These are phyloP conservation scores for Apistogramma diplotaenia DNA, from an alignment of 2,113 vertebrate genomes.

Conservation along the genomic window DNA sequence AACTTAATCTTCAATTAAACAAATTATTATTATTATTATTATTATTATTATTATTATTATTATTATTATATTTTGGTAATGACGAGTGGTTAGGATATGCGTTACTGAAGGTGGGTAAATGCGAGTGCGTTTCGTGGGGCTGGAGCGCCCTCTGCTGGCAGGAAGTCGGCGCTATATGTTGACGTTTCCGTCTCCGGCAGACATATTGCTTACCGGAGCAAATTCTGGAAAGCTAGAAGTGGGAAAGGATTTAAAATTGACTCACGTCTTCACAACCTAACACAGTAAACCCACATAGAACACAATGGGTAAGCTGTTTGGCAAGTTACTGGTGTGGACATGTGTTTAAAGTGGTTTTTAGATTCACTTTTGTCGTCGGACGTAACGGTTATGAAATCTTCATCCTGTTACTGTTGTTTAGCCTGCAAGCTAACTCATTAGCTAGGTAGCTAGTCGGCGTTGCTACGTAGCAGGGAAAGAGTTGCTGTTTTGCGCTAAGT, in stretches of 20 bases:
- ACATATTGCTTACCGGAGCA: conserved; percentile 79
- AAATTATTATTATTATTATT: too few relatives aligned
- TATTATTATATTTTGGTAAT: not conserved
- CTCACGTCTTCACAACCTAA: conserved; percentile 23
- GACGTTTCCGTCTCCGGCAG: conserved; percentile 63
- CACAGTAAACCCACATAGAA: conserved; percentile 15
- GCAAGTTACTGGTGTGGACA: fast-evolving
- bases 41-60: not conserved
- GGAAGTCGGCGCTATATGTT: conserved; percentile 45
- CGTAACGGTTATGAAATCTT: conserved; percentile 31
- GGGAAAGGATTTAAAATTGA: conserved; percentile 46
- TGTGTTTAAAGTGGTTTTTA: not conserved
- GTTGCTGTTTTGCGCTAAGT: not conserved
- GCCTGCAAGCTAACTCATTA: conserved; percentile 34
- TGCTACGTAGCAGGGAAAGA: conserved; percentile 11
- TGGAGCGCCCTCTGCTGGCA: conserved; percentile 42
- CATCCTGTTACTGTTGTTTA: conserved; percentile 41
- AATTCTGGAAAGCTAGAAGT: conserved; percentile 68
- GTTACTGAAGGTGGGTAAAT: not conserved
- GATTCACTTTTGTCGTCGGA: not conserved
- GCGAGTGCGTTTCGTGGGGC: not conserved
- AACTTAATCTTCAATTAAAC: not conserved
- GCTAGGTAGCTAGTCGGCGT: conserved; percentile 23
- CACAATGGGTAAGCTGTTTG: conserved; percentile 73
- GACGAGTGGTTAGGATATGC: too few relatives aligned